Base-by-base conservation (phyloP, 1,140 invertebrate genomes). In the Apocrypta bakeri region DNA sequence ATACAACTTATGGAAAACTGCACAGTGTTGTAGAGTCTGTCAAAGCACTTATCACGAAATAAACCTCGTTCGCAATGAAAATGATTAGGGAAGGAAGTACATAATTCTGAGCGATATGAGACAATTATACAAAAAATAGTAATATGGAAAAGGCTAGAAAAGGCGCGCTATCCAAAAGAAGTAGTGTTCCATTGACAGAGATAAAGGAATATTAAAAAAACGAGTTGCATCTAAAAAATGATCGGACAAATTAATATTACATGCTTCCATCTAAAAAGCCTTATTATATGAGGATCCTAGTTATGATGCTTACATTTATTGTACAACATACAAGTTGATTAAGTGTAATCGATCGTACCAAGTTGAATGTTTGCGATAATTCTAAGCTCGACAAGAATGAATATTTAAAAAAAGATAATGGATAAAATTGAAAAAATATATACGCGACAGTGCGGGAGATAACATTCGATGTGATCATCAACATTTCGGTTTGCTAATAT, bases 191-290 rank as follows among this genome's bases (percentile, higher is more conserved):
- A 69, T 63, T 61, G 21, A 73, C 25, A 73, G n/a, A 40, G 14
- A 27, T 17, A 3, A 64, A 73, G 27, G 29, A 64, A 21, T 80
- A 73, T 73, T 25, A 64, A 63, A 63, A 17, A 29, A 79, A 25
- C 33, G 27, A 74, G 21, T 1, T 64, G 72, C 48, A 72, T 69
- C 17, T 69, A 63, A 82, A 82, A 48, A 72, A 69, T 7, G 63
- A 42, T 77, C 56, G 73, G 29, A 77, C n/a, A 83, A 77, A 69
- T 81, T 78, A 72, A 82, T 78, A 78, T 86, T 83, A 88, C 79
- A 89, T 87, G 88, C 88, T 89, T 90, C 87, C 87, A 88, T 89
- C 85, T 86, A 87, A 79, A 83, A 83, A 89, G 88, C 89, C 88
- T 90, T 90, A 88, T 84, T 78, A 73, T 88, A 86, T 84, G 83